These are phyloP conservation scores for Steinernema hermaphroditum DNA, from an alignment of 2,888 invertebrate species.

Conservation along the genomic window DNA sequence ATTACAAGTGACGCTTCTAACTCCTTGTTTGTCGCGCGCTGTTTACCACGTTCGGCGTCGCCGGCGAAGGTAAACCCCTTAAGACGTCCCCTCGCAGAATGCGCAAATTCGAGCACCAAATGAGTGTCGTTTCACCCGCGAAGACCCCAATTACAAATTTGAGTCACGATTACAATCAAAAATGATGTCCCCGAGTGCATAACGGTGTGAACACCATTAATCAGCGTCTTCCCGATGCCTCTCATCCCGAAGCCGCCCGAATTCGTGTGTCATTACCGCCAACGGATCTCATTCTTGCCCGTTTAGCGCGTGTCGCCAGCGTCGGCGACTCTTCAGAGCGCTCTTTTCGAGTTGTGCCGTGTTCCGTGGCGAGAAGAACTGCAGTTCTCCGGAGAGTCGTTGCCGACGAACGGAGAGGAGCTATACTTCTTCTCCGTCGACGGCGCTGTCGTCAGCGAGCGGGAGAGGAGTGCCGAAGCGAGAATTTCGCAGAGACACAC, in stretches of 20 bases:
- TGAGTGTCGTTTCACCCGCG: not conserved
- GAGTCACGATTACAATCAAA: not conserved
- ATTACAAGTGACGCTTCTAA: not conserved
- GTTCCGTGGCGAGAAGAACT: too few relatives aligned
- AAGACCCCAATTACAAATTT: not conserved
- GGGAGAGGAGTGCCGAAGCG: not conserved
- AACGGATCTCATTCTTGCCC: not conserved
- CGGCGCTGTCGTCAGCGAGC: too few relatives aligned
- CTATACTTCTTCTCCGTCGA: too few relatives aligned
- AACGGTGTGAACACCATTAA: conserved; percentile 1
- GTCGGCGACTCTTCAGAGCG: too few relatives aligned
- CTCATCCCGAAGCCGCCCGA: too few relatives aligned
- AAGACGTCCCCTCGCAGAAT: not conserved
- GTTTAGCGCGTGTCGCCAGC: conserved; percentile 30
- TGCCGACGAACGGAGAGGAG: too few relatives aligned
- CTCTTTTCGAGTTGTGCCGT: too few relatives aligned
- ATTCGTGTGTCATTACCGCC: too few relatives aligned
- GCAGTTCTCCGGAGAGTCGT: too few relatives aligned
- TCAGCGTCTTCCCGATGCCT: not conserved
- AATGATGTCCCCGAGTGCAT: not conserved
- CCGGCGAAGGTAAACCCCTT: not conserved
- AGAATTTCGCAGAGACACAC: conserved; percentile 13
- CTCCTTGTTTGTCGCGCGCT: not conserved
- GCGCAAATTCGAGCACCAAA: not conserved
- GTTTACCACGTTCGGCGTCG: not conserved